Conservation (phyloP, 2,113 vertebrate genomes). For the Boulengeromyrus knoepffleri region DNA sequence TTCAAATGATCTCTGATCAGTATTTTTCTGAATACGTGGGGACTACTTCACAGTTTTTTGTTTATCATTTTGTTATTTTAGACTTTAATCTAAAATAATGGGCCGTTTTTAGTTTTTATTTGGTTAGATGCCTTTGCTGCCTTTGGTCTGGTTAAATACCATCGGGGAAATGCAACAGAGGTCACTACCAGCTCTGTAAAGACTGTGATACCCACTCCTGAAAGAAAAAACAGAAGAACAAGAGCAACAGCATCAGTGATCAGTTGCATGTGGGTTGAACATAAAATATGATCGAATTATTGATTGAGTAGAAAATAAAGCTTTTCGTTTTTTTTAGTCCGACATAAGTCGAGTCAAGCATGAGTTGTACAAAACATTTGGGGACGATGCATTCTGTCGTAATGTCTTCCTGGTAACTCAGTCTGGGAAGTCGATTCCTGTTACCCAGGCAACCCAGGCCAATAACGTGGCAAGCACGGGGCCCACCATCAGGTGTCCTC, state of each 20-base stretch:
- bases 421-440: constrained; percentile 32
- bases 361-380: constrained; percentile 35
- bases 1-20: neutral
- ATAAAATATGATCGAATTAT: neutral
- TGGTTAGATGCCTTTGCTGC: neutral
- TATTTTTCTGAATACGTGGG: neutral
- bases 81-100: neutral
- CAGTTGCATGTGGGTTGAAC: neutral
- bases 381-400: constrained; percentile 26
- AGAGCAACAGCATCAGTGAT: neutral
- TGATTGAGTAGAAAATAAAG: neutral
- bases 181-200: neutral
- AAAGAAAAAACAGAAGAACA: neutral
- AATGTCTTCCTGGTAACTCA: constrained; percentile 41
- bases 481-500: constrained; percentile 26
- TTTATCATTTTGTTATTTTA: neutral
- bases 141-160: neutral
- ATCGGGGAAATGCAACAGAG: neutral
- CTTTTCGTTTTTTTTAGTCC: neutral
- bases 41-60: neutral
- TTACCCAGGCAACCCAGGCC: constrained; percentile 48
- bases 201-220: neutral
- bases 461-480: constrained; percentile 17
- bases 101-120: neutral
- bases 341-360: neutral